Percentiles rank a stretch among this genome's conserved stretches.
These are phyloP conservation scores for Drosophila lini DNA, from an alignment of 1,140 invertebrate species.

Conservation along the genomic window DNA sequence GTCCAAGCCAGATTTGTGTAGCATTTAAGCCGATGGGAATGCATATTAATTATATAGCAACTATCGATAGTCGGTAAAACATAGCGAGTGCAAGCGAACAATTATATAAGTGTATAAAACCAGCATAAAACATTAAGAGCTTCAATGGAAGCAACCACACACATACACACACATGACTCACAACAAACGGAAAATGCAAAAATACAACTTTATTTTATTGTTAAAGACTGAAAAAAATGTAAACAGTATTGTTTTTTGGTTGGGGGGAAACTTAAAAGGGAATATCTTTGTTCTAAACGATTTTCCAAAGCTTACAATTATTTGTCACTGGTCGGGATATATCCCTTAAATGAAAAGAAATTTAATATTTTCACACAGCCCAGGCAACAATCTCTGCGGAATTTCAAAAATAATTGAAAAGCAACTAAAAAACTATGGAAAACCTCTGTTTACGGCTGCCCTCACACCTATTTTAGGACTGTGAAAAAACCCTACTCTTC, in stretches of 20 bases:
- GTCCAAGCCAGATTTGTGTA: slow-evolving; percentile 55
- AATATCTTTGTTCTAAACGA: too few relatives aligned
- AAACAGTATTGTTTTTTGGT: slow-evolving; percentile 20
- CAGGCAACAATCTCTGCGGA: background rate
- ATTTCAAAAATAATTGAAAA: slow-evolving; percentile 5
- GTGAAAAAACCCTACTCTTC: slow-evolving; percentile 1
- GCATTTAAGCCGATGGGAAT: slow-evolving; percentile 67
- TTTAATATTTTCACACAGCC: background rate
- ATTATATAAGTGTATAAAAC: slow-evolving; percentile 73
- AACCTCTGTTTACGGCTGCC: background rate
- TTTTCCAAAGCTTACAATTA: background rate
- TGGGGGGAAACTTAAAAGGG: too few relatives aligned
- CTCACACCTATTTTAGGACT: background rate
- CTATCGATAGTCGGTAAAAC: slow-evolving; percentile 66
- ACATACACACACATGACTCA: slow-evolving; percentile 24
- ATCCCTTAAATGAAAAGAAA: too few relatives aligned
- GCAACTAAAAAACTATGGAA: background rate
- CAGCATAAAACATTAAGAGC: slow-evolving; percentile 29
- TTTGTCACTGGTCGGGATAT: background rate
- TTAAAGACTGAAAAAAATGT: slow-evolving; percentile 71
- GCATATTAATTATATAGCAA: slow-evolving; percentile 58
- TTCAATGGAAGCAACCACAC: slow-evolving; percentile 22
- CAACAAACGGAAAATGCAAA: slow-evolving; percentile 57
- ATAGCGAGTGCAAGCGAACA: slow-evolving; percentile 59
- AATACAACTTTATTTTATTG: slow-evolving; percentile 81